phyloP scores from a whole-genome alignment of 53 echinoderm and acorn worm species.

The Antedon mediterranea region DNA sequence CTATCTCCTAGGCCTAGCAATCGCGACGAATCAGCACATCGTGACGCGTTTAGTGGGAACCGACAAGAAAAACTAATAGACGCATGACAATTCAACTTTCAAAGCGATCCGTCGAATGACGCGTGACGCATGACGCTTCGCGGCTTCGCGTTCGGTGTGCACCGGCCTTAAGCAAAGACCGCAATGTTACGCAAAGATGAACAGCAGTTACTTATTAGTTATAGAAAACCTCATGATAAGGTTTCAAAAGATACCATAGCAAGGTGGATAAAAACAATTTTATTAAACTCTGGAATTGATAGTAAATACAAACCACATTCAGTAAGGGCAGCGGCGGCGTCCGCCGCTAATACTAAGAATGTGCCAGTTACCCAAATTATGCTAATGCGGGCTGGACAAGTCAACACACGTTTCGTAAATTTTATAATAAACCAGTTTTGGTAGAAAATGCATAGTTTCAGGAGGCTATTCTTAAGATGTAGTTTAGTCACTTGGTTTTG shows the following conservation, averaged over 20 bases:
- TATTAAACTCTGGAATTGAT: background rate
- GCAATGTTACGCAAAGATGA: conserved; percentile 5
- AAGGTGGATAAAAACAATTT: conserved; percentile 5
- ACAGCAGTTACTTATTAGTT: conserved; percentile 17
- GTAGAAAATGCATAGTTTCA: background rate
- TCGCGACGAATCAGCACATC: too few relatives aligned
- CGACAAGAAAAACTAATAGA: too few relatives aligned
- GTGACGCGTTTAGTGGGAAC: too few relatives aligned
- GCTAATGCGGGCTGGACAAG: background rate
- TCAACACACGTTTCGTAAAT: background rate
- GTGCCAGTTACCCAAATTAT: background rate
- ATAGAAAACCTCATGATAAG: conserved; percentile 20
- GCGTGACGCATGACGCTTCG: too few relatives aligned
- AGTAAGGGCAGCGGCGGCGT: conserved; percentile 2
- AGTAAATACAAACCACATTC: background rate
- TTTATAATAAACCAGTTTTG: conserved; percentile 1
- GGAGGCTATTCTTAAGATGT: background rate
- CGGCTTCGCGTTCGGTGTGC: too few relatives aligned
- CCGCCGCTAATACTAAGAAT: background rate
- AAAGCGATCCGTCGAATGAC: too few relatives aligned
- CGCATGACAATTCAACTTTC: too few relatives aligned
- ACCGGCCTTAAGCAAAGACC: too few relatives aligned
- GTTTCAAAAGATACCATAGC: conserved; percentile 18
- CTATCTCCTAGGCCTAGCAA: too few relatives aligned
- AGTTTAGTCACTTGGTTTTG: too few relatives aligned